Percentiles rank a stretch among this genome's conserved stretches.
These are phyloP conservation scores for Allobates femoralis DNA, from an alignment of 2,797 vertebrate genomes.

Conservation along the genomic window DNA sequence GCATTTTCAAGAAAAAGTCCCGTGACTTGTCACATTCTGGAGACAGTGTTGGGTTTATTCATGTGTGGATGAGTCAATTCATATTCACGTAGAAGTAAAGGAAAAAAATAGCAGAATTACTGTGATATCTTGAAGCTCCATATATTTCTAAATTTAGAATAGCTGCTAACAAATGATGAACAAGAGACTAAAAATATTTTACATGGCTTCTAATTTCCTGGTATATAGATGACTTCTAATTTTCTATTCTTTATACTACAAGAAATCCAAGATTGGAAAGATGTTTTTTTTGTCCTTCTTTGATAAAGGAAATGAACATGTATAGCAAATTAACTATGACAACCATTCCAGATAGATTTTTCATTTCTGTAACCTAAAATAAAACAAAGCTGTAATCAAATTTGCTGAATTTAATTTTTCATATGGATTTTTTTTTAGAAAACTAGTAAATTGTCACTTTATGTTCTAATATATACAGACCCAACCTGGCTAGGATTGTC, in stretches of 20 bases:
- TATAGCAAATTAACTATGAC: not conserved
- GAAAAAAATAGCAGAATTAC: not conserved
- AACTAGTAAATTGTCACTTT: not conserved
- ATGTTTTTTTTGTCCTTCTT: not conserved
- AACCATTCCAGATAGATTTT: not conserved
- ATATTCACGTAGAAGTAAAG: conserved; percentile 33
- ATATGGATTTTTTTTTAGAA: not conserved
- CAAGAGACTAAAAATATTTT: not conserved
- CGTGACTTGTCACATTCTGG: not conserved
- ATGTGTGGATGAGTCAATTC: conserved; percentile 9
- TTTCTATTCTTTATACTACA: conserved; percentile 22
- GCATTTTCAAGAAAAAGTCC: not conserved
- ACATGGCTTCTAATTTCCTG: no score
- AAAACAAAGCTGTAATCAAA: not conserved
- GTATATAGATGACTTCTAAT: conserved; percentile 18
- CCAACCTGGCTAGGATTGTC: not conserved
- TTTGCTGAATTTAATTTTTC: not conserved
- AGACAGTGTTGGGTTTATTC: not conserved
- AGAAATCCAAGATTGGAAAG: conserved; percentile 13
- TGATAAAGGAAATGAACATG: conserved; percentile 10
- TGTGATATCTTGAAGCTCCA: conserved; percentile 2
- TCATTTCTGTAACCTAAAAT: not conserved
- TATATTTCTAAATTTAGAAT: conserved; percentile 11
- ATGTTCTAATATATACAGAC: not conserved
- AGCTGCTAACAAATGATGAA: conserved; percentile 19